These are phyloP conservation scores for Cyprinodon diabolis DNA, from an alignment of 2,797 vertebrate species.

Conservation along the genomic window DNA sequence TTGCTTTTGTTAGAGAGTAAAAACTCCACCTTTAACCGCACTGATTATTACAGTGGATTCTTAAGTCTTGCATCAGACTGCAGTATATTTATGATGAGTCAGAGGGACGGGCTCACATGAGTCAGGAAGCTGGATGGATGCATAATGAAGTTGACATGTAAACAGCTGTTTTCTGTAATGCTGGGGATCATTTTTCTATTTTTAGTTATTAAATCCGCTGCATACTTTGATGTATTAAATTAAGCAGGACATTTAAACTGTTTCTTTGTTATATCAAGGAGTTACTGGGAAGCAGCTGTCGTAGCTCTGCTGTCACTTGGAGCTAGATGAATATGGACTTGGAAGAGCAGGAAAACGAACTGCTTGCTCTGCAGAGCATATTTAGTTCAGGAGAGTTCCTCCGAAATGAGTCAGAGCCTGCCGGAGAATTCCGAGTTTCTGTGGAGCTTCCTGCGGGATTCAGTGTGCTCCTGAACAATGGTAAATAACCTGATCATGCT, in stretches of 20 bases:
- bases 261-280: slow-evolving; percentile 70
- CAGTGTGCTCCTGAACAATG: slow-evolving; percentile 77
- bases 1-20: no score
- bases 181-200: no score
- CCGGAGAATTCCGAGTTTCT: slow-evolving; percentile 85
- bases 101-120: not conserved
- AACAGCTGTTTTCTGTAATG: not conserved
- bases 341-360: slow-evolving; percentile 89
- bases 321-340: slow-evolving; percentile 77
- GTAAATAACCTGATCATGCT: slow-evolving; percentile 67
- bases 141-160: not conserved
- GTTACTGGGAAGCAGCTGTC: slow-evolving; percentile 55
- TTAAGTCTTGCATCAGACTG: not conserved
- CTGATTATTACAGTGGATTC: not conserved
- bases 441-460: slow-evolving; percentile 84
- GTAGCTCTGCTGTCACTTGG: not conserved
- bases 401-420: slow-evolving; percentile 78
- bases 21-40: no score
- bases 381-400: slow-evolving; percentile 85
- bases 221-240: not conserved
- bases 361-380: slow-evolving; percentile 88
- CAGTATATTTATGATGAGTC: not conserved
- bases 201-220: not conserved
- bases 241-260: not conserved
- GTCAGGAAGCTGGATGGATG: not conserved